Conservation (phyloP, 2,797 vertebrate species). For the Numenius phaeopus region DNA sequence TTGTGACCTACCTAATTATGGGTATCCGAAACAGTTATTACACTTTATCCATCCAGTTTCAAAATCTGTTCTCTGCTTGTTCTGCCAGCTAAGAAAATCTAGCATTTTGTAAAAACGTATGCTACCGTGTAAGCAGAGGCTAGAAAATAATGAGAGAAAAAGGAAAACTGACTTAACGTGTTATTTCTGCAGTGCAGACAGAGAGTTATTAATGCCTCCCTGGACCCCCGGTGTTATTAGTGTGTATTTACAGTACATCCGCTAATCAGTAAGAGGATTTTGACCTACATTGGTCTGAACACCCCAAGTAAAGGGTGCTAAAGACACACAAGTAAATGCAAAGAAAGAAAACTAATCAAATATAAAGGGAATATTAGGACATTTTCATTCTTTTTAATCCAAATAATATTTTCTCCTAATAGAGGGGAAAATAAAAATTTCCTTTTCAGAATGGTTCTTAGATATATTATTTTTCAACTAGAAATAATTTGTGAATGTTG, state of each 20-base stretch:
- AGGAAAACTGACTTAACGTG: background rate
- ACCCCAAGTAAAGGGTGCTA: background rate
- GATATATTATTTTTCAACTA: background rate
- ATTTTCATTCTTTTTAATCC: background rate
- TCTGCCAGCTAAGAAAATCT: background rate
- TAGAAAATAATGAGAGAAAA: background rate
- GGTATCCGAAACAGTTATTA: background rate
- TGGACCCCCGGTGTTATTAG: background rate
- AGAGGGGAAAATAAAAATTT: background rate
- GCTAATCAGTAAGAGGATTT: background rate
- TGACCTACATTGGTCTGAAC: background rate
- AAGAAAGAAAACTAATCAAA: background rate
- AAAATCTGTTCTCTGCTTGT: background rate
- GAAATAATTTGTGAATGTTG: background rate
- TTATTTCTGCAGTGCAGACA: constrained; percentile 1
- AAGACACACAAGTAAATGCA: background rate
- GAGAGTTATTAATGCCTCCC: background rate
- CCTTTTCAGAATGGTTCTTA: background rate
- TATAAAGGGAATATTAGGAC: background rate
- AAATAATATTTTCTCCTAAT: background rate
- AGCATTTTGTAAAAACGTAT: background rate
- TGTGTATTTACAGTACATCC: background rate
- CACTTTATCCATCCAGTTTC: background rate
- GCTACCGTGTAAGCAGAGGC: background rate
- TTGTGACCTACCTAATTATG: constrained; percentile 16